phyloP scores from a whole-genome alignment of 2,888 invertebrate species.

The Perithous albicinctus region DNA sequence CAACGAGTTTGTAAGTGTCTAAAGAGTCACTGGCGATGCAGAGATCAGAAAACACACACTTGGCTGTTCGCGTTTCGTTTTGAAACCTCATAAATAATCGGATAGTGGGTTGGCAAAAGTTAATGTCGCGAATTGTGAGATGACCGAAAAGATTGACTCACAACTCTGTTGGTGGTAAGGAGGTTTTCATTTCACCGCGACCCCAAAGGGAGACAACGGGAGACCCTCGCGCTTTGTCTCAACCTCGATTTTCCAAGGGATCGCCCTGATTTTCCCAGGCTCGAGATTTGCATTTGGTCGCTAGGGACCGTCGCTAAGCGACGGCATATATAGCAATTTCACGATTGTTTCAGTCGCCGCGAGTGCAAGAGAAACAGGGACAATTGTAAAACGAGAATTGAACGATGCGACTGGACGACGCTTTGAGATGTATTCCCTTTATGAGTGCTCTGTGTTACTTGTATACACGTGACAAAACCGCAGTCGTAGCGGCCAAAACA shows the following conservation, averaged over 20 bases:
- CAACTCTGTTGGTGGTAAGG: neutral
- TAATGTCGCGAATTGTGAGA: too few relatives aligned
- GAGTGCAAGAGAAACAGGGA: neutral
- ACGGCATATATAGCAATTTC: constrained; percentile 35
- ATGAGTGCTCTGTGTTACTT: constrained; percentile 27
- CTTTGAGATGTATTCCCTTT: constrained; percentile 37
- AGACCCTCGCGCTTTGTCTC: constrained; percentile 7
- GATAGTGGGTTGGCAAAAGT: too few relatives aligned
- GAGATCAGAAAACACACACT: too few relatives aligned
- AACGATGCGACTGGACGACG: neutral
- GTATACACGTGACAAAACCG: constrained; percentile 40
- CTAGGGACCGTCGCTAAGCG: constrained; percentile 41
- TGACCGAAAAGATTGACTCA: neutral
- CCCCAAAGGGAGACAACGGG: neutral
- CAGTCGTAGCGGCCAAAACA: constrained; percentile 42
- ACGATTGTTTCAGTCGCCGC: constrained; percentile 34
- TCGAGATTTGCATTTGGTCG: constrained; percentile 39
- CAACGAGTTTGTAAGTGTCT: too few relatives aligned
- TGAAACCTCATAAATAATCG: too few relatives aligned
- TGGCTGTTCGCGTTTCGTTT: too few relatives aligned
- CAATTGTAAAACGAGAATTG: constrained; percentile 15
- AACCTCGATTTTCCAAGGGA: constrained; percentile 28
- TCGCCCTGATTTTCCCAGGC: constrained; percentile 27
- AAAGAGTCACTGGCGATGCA: too few relatives aligned
- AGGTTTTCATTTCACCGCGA: constrained; percentile 13